Conservation (phyloP, 92 coral and sea anemone species). For the Epizoanthus fatuus region DNA sequence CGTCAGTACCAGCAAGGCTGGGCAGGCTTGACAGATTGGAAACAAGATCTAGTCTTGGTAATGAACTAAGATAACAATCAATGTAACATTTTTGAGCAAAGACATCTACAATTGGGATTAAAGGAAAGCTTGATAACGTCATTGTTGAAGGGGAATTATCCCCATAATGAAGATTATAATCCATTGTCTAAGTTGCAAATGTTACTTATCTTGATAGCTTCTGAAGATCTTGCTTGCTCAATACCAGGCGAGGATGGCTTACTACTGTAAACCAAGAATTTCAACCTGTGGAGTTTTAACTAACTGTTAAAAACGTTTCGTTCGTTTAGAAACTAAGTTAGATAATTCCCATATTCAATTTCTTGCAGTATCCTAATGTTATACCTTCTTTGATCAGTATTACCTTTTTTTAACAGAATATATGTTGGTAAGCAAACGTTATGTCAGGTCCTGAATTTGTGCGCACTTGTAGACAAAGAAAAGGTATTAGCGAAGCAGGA, state of each 20-base stretch:
- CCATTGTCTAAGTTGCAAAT: neutral
- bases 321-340: too few relatives aligned
- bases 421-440: too few relatives aligned
- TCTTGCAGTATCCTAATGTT: too few relatives aligned
- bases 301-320: too few relatives aligned
- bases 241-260: neutral
- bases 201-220: neutral
- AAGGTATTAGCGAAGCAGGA: too few relatives aligned
- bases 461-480: too few relatives aligned
- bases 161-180: neutral
- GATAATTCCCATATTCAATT: too few relatives aligned
- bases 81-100: neutral
- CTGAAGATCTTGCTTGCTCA: neutral
- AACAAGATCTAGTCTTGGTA: slow-evolving; percentile 43
- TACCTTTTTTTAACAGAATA: too few relatives aligned
- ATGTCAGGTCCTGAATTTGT: too few relatives aligned
- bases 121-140: neutral
- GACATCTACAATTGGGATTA: slow-evolving; percentile 7
- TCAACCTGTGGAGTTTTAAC: too few relatives aligned
- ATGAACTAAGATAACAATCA: slow-evolving; percentile 8
- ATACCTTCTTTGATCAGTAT: too few relatives aligned
- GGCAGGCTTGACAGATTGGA: slow-evolving; percentile 19
- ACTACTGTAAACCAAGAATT: too few relatives aligned
- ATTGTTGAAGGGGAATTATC: slow-evolving; percentile 2
- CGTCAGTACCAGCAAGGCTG: slow-evolving; percentile 4